Base-by-base conservation (phyloP, 2,797 vertebrate species). In the Galago senegalensis region DNA sequence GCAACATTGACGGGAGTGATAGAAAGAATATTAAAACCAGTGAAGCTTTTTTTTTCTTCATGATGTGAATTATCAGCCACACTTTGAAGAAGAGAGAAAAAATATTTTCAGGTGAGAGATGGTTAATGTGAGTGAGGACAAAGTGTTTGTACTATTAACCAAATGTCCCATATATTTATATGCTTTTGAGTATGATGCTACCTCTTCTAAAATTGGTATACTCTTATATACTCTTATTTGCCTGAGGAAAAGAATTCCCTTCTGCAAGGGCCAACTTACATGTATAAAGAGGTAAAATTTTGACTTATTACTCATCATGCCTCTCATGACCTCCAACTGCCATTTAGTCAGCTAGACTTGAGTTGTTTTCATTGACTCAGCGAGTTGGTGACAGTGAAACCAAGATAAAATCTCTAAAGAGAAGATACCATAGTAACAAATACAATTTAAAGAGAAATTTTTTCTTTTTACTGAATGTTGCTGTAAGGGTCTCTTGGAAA, bases 31-130 rank as follows among this genome's bases (percentile, higher is more conserved):
- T 69, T 56, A 90, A 34, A 86, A 83, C 6, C 43, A 65, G 9
- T 83, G 56, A 91, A 94, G 86, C 4, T 53, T 53, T 31, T 87
- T 12, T 16, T 72, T 77, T 43, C 34, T 70, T 86, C 82, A 61
- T 76, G 27, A 76, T n/a, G 69, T 93, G 17, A 61, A 63, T 76
- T 69, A 89, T 76, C n/a, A 90, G 61, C 25, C 40, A 69, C 11
- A 82, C 56, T 87, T 34, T 81, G 8, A 70, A 70, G 16, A n/a
- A 80, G 37, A 81, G 25, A 79, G 31, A 93, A 90, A 27, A 93
- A 46, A 79, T 90, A n/a, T 6, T 81, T 81, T 87, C 49, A 86
- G 9, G 12, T 75, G 67, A 13, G 7, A 70, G 10, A 83, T 31
- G 34, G 82, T 53, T 83, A 70, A 63, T 13, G 18, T 82, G 40